Conservation (phyloP, 35 echinoderm and acorn worm genomes). For the Chiridota heheva region DNA sequence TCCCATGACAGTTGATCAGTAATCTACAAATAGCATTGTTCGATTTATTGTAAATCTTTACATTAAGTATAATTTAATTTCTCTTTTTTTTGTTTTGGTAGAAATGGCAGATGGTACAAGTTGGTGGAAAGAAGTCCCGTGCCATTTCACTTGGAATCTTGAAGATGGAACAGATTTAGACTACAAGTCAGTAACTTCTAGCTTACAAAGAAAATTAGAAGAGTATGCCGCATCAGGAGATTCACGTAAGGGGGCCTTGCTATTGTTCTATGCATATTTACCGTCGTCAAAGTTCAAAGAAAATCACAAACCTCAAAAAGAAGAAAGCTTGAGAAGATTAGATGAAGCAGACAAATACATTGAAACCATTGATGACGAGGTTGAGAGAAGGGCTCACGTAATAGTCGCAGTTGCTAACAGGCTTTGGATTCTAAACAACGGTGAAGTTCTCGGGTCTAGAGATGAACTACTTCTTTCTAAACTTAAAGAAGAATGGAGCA, state of each 20-base stretch:
- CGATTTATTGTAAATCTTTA: too few species aligned
- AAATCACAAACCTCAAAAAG: constrained; percentile 10
- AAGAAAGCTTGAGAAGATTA: constrained; percentile 3
- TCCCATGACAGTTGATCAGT: too few species aligned
- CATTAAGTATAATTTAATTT: too few species aligned
- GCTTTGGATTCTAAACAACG: constrained; percentile 20
- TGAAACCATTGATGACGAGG: neutral
- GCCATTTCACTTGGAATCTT: constrained; percentile 33
- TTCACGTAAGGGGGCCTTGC: neutral
- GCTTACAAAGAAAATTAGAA: constrained; percentile 21
- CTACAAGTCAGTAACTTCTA: neutral
- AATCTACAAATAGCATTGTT: too few species aligned
- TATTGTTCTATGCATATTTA: constrained; percentile 6
- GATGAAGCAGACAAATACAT: neutral
- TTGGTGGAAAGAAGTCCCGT: constrained; percentile 21
- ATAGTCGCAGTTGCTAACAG: neutral
- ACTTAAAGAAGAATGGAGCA: neutral
- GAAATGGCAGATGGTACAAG: too few species aligned
- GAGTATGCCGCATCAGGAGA: neutral
- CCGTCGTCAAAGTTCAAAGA: constrained; percentile 6
- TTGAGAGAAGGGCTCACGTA: constrained; percentile 5
- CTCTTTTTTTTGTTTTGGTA: too few species aligned
- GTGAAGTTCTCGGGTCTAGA: neutral
- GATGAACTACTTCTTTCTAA: neutral
- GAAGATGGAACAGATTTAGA: neutral